A percentile compares a stretch with the other conserved stretches of the same genome.
Evolutionary conservation across 2,888 invertebrate genomes (phyloP).

Genomic region (Leucophenga maculata): DNA sequence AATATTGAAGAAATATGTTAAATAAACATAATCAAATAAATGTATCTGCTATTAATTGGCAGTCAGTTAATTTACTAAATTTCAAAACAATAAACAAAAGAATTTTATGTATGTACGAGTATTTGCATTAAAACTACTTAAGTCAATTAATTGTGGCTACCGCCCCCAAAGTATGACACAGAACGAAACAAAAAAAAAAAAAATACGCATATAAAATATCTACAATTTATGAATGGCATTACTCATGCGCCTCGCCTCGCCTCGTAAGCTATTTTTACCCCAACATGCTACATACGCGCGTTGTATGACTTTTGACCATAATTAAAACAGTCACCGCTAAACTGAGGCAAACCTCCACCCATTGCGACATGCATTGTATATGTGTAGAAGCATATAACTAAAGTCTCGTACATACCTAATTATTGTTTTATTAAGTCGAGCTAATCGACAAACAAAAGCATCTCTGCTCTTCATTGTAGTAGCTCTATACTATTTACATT

Average conservation of each 20-base stretch:
- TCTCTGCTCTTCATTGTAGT: neutral
- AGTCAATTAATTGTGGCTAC: neutral
- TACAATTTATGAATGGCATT: constrained; percentile 17
- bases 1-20: neutral
- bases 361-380: neutral
- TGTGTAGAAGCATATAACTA: neutral
- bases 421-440: constrained; percentile 28
- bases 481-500: no score
- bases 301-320: constrained; percentile 55
- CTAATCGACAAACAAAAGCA: constrained; percentile 22
- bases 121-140: neutral
- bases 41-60: constrained; percentile 5
- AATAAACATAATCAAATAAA: constrained; percentile 2
- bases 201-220: neutral
- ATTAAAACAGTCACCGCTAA: constrained; percentile 49
- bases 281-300: neutral
- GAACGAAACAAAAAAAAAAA: no score
- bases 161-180: neutral
- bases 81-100: constrained; percentile 52
- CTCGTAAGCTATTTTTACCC: neutral
- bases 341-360: constrained; percentile 38
- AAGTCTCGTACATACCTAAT: constrained; percentile 5
- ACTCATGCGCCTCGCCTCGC: constrained; percentile 19
- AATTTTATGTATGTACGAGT: no score
- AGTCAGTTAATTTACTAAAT: constrained; percentile 57